Evolutionary conservation across 2,797 vertebrate species (phyloP), one percentile per base, ranked within the genome.

Genomic region (Psittacula derbiana): DNA sequence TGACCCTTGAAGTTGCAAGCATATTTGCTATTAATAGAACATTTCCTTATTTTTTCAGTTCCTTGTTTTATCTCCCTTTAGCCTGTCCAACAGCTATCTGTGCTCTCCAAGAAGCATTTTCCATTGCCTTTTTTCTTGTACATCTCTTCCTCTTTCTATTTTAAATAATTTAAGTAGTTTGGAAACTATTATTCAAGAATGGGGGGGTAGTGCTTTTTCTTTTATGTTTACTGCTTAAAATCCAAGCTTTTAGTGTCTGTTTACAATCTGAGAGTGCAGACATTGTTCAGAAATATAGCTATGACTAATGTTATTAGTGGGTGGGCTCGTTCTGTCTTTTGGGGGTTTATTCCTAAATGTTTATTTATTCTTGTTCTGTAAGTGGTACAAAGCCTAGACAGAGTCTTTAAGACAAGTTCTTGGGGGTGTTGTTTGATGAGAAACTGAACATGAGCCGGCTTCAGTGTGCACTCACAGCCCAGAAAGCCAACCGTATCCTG

Each of bases 91-190:
- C 1, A 2, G 47, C 55, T 78, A 4, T 80, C 84, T 66, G 20
- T 72, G 20, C 52, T 81, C 31, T 49, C 67, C 50, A 74, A 84
- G 71, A 80, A 57, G 33, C 3, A 1, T 65, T 64, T 81, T 31
- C 49, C 76, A 31, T 40, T 79, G 73, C 70, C 38, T 92, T 85
- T 82, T 86, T 58, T 75, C 41, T 80, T 83, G 30, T 46, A 4
- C n/a, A 27, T 83, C 11, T 88, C 61, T 94, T 92, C 78, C 62
- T 83, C 60, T 94, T 94, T 85, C 81, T 92, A 47, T 64, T 92
- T 93, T 80, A 82, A 87, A 64, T 70, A 31, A 62, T 40, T 11
- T 41, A 66, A 80, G 16, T 60, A 57, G 13, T 74, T 83, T 88
- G 73, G 46, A 60, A 91, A 49, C 47, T 80, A 6, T 66, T 91